Evolutionary conservation across 2,888 invertebrate species (phyloP).

Genomic region (Tipula vernalis): DNA sequence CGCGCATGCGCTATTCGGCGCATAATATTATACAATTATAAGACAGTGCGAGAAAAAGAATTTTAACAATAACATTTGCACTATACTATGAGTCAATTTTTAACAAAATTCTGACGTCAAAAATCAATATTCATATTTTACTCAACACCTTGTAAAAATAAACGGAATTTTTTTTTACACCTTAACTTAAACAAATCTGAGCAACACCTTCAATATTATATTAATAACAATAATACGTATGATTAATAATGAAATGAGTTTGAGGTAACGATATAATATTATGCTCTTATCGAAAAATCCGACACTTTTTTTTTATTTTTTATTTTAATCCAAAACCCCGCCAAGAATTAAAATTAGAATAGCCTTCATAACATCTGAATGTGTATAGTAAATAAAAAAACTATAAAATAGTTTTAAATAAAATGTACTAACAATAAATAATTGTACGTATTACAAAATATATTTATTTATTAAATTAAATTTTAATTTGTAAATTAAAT

Average conservation of each 20-base stretch:
- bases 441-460: neutral
- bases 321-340: neutral
- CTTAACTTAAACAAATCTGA: neutral
- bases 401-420: neutral
- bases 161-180: neutral
- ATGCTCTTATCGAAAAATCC: neutral
- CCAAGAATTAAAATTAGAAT: neutral
- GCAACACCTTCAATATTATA: neutral
- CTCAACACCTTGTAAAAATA: neutral
- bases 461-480: neutral
- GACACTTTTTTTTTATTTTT: neutral
- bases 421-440: neutral
- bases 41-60: neutral
- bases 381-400: neutral
- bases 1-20: neutral
- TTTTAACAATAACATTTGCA: neutral
- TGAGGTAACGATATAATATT: neutral
- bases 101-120: neutral
- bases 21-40: neutral
- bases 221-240: neutral
- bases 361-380: neutral
- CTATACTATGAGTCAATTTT: neutral
- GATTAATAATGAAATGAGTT: neutral
- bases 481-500: neutral
- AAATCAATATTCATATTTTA: constrained; percentile 4